phyloP scores from a whole-genome alignment of 2,113 vertebrate genomes.

The Leiothrix lutea region DNA sequence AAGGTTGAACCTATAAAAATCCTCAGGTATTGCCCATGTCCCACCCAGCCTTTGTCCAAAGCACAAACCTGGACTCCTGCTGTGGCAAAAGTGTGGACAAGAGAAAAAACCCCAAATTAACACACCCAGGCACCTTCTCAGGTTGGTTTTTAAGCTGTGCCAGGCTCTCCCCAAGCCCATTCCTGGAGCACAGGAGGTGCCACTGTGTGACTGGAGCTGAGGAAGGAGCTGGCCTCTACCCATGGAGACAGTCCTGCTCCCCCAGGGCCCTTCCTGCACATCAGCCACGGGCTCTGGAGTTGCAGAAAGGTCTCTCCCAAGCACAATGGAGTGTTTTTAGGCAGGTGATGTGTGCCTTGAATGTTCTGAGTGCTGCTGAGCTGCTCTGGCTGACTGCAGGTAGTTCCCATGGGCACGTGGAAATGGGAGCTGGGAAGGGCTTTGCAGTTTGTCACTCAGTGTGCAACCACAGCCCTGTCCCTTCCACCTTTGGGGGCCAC shows the following conservation, averaged over 20 bases:
- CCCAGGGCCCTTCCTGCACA: neutral
- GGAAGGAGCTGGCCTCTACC: neutral
- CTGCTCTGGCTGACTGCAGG: neutral
- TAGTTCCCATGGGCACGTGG: rapidly evolving
- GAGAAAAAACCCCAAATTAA: neutral
- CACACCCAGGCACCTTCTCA: neutral
- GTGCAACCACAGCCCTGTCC: neutral
- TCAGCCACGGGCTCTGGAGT: rapidly evolving
- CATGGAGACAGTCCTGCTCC: neutral
- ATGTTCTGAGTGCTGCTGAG: neutral
- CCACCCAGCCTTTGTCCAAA: neutral
- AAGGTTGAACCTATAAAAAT: neutral
- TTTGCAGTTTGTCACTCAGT: neutral
- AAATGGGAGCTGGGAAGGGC: neutral
- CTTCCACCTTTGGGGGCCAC: neutral
- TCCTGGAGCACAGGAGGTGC: neutral
- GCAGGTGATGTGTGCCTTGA: neutral
- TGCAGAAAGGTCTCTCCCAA: neutral
- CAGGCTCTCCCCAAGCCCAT: neutral
- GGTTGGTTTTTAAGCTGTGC: neutral
- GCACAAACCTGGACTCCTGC: neutral
- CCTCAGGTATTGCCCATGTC: rapidly evolving
- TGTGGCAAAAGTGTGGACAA: neutral
- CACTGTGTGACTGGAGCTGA: neutral
- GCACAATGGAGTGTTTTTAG: neutral